Conservation (phyloP, 2,797 vertebrate genomes). For the Sphenodon punctatus region DNA sequence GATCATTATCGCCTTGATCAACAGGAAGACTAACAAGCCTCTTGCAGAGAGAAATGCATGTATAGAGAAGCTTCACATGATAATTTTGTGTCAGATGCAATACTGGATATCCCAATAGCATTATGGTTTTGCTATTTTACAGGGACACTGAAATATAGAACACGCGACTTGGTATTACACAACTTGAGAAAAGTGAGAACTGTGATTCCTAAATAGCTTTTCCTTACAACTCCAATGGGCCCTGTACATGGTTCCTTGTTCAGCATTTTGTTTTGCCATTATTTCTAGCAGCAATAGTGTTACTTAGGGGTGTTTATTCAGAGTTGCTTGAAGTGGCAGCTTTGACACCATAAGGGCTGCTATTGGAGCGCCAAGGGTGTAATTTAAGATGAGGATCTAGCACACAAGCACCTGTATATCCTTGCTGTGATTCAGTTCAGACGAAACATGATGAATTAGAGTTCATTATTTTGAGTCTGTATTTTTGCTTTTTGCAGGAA, state of each 20-base stretch:
- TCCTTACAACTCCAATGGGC: accelerated
- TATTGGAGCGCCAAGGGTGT: neutral
- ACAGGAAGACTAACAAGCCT: neutral
- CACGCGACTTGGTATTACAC: neutral
- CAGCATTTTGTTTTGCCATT: neutral
- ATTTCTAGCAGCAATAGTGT: neutral
- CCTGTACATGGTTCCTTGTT: accelerated
- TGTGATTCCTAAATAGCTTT: accelerated
- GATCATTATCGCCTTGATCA: neutral
- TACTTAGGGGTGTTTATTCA: conserved; percentile 13
- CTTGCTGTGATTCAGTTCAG: conserved; percentile 27
- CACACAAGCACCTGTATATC: neutral
- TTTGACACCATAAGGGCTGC: neutral
- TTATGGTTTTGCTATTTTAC: neutral
- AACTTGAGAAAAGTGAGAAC: neutral
- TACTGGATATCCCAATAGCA: neutral
- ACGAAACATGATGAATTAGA: conserved; percentile 30
- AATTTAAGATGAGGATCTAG: conserved; percentile 11
- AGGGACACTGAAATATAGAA: neutral
- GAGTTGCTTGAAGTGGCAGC: neutral
- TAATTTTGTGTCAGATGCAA: neutral
- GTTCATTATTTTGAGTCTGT: conserved; percentile 45
- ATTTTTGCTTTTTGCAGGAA: neutral
- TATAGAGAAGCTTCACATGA: neutral
- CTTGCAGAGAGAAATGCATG: neutral